These are phyloP conservation scores for Poecilia latipinna DNA, from an alignment of 2,113 vertebrate species.

Conservation along the genomic window DNA sequence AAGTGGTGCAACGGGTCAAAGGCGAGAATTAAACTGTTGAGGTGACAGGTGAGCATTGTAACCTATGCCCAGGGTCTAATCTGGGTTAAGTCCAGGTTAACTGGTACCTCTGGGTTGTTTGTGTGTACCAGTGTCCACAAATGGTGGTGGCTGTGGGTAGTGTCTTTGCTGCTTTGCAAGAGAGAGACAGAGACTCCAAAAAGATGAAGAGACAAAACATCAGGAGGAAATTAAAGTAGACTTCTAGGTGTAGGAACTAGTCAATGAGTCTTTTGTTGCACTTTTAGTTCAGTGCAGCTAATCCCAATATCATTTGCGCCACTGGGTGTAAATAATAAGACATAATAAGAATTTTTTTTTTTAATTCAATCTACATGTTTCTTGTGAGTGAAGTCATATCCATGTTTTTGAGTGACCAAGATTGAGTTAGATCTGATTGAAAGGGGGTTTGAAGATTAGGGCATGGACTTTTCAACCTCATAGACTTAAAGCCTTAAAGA, in stretches of 20 bases:
- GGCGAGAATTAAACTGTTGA: neutral
- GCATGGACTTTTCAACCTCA: too few species aligned
- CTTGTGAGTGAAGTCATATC: too few species aligned
- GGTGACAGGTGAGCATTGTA: slow-evolving; percentile 8
- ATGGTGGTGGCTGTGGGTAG: neutral
- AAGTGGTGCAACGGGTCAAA: neutral
- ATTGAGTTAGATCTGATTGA: too few species aligned
- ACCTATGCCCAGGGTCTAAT: slow-evolving; percentile 18
- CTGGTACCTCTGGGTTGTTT: neutral
- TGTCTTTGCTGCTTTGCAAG: neutral
- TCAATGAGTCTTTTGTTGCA: neutral
- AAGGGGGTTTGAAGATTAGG: too few species aligned
- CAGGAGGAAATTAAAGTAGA: neutral
- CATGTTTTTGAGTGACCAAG: too few species aligned
- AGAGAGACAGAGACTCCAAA: neutral
- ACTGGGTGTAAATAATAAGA: neutral
- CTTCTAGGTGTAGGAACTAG: neutral
- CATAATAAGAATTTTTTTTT: too few species aligned
- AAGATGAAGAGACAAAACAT: neutral
- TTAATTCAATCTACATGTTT: too few species aligned
- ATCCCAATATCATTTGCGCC: neutral
- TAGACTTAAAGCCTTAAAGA: too few species aligned
- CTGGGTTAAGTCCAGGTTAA: slow-evolving; percentile 17
- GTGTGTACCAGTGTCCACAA: slow-evolving; percentile 5
- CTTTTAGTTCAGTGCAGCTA: neutral